Percentiles rank a stretch among this genome's conserved stretches.
phyloP scores from a whole-genome alignment of 2,888 invertebrate species.

The Morinoia aosen region DNA sequence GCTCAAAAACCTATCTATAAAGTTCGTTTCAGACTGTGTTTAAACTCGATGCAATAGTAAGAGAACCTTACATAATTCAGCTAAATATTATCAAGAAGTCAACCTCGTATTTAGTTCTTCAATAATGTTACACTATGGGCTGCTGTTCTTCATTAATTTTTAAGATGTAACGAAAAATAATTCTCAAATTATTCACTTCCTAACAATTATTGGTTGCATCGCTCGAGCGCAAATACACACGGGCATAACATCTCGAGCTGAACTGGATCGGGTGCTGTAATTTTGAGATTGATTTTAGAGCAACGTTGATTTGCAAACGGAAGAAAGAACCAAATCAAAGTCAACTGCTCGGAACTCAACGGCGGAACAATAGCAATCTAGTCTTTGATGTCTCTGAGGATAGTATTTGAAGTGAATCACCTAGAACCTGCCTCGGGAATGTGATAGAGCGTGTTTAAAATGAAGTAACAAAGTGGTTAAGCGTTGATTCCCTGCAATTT shows the following conservation, averaged over 20 bases:
- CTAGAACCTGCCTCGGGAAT: not conserved
- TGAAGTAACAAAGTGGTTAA: not conserved
- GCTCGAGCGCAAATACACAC: too few relatives aligned
- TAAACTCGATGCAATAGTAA: too few relatives aligned
- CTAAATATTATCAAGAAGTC: too few relatives aligned
- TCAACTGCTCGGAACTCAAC: not conserved
- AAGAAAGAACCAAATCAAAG: not conserved
- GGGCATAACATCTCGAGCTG: not conserved
- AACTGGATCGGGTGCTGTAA: not conserved
- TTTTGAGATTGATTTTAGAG: not conserved
- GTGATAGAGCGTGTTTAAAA: not conserved
- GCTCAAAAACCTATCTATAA: too few relatives aligned
- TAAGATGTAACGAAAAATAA: too few relatives aligned
- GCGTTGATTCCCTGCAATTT: not conserved
- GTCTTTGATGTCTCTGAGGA: not conserved
- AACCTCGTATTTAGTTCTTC: too few relatives aligned
- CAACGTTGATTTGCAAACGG: not conserved
- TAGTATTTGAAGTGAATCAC: not conserved
- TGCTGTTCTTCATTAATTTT: too few relatives aligned
- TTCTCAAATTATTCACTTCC: too few relatives aligned
- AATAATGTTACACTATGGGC: too few relatives aligned
- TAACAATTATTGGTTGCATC: too few relatives aligned
- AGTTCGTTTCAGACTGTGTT: too few relatives aligned
- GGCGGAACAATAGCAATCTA: not conserved
- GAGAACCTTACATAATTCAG: too few relatives aligned